Evolutionary conservation across 2,888 invertebrate species (phyloP).

Genomic region (Agapostemon virescens): DNA sequence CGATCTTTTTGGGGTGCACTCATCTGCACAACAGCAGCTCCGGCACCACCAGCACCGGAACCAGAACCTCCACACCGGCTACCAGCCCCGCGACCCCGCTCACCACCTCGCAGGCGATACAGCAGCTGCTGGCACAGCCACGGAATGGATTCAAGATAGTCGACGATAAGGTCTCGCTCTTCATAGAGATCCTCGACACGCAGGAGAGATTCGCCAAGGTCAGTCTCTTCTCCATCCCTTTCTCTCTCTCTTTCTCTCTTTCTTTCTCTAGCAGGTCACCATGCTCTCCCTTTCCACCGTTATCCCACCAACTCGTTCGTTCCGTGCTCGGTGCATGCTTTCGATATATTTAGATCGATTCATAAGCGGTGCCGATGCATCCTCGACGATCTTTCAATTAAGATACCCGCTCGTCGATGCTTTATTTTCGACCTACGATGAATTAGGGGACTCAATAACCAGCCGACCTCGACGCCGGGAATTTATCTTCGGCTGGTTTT

Average conservation of each 20-base stretch:
- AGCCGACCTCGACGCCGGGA: background rate
- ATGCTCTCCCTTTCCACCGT: background rate
- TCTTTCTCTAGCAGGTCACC: background rate
- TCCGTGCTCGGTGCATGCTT: conserved; percentile 35
- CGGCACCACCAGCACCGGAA: conserved; percentile 65
- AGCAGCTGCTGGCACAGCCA: conserved; percentile 86
- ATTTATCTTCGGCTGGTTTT: background rate
- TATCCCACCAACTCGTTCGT: background rate
- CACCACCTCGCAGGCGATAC: conserved; percentile 86
- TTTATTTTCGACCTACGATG: conserved; percentile 37
- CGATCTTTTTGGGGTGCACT: conserved; percentile 81
- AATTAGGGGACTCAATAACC: background rate
- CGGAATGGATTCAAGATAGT: conserved; percentile 89
- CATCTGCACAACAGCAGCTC: conserved; percentile 80
- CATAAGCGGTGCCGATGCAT: background rate
- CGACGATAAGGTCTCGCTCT: conserved; percentile 89
- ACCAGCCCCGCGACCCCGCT: conserved; percentile 76
- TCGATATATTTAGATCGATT: conserved; percentile 49
- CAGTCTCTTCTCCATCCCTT: conserved; percentile 68
- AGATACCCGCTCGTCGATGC: conserved; percentile 20
- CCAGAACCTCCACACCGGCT: conserved; percentile 74
- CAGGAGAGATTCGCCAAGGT: conserved; percentile 92
- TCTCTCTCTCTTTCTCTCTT: background rate
- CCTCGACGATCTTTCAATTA: conserved; percentile 25
- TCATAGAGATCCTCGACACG: conserved; percentile 91